phyloP scores from a whole-genome alignment of 1,140 invertebrate species.

The Coelopa frigida region DNA sequence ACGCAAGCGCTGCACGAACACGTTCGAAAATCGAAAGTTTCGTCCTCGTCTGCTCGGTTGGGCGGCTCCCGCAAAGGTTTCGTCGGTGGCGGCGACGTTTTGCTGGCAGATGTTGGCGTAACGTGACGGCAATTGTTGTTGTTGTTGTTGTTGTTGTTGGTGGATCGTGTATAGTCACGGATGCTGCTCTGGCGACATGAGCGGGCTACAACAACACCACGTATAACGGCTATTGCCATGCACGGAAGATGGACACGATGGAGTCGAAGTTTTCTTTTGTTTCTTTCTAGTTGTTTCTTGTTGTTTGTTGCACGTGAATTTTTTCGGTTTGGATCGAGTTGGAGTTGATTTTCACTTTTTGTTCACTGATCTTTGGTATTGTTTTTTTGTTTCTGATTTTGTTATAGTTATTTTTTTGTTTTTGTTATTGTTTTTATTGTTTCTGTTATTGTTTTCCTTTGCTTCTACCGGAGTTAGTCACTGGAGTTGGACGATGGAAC shows the following conservation, averaged over 20 bases:
- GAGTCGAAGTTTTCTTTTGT: too few relatives aligned
- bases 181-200: too few relatives aligned
- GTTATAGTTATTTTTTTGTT: too few relatives aligned
- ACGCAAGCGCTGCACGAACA: too few relatives aligned
- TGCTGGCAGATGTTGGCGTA: neutral
- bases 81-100: neutral
- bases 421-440: too few relatives aligned
- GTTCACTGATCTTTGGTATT: too few relatives aligned
- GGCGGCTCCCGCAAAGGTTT: too few relatives aligned
- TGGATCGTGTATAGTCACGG: neutral
- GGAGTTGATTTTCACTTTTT: constrained; percentile 2
- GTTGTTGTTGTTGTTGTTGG: constrained; percentile 1
- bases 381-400: too few relatives aligned
- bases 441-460: too few relatives aligned
- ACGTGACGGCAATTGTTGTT: constrained; percentile 1
- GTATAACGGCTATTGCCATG: constrained; percentile 13
- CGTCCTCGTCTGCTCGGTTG: constrained; percentile 1
- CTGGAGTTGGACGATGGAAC: too few relatives aligned
- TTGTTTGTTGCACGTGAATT: neutral
- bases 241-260: constrained; percentile 3
- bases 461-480: too few relatives aligned
- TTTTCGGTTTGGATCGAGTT: neutral
- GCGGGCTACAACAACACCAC: constrained; percentile 7
- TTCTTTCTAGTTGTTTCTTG: neutral
- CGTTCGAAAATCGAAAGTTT: constrained; percentile 7